A percentile compares a stretch with the other conserved stretches of the same genome.
phyloP scores from a whole-genome alignment of 2,113 vertebrate genomes.

The Ictidomys tridecemlineatus region DNA sequence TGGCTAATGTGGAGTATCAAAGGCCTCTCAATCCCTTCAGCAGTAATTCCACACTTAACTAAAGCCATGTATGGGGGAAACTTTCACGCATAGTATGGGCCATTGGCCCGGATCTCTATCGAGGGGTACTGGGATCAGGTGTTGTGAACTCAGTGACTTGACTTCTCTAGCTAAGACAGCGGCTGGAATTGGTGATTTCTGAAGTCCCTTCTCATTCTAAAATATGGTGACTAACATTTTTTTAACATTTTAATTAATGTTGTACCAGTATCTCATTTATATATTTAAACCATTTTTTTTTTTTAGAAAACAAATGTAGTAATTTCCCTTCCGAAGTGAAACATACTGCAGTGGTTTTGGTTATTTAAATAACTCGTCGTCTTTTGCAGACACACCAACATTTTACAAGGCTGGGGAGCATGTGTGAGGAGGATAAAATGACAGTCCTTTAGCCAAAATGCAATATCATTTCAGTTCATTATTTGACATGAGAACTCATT shows the following conservation, averaged over 20 bases:
- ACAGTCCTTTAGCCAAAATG: not conserved
- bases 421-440: not conserved
- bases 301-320: not conserved
- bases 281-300: not conserved
- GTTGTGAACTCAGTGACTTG: not conserved
- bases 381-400: not conserved
- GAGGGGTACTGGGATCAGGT: not conserved
- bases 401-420: not conserved
- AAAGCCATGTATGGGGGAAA: not conserved
- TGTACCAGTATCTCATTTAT: not conserved
- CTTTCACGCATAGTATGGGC: accelerated
- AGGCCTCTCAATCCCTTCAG: not conserved
- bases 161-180: not conserved
- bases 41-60: not conserved
- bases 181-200: not conserved
- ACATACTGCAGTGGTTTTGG: not conserved
- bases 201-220: not conserved
- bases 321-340: not conserved
- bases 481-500: conserved; percentile 67
- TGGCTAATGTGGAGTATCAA: not conserved
- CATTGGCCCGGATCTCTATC: not conserved
- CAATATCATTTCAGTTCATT: conserved; percentile 58
- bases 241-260: not conserved
- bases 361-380: conserved; percentile 7
- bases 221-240: not conserved